A percentile compares a stretch with the other conserved stretches of the same genome.
phyloP scores from a whole-genome alignment of 2,797 vertebrate genomes.

The Podarcis lilfordi region DNA sequence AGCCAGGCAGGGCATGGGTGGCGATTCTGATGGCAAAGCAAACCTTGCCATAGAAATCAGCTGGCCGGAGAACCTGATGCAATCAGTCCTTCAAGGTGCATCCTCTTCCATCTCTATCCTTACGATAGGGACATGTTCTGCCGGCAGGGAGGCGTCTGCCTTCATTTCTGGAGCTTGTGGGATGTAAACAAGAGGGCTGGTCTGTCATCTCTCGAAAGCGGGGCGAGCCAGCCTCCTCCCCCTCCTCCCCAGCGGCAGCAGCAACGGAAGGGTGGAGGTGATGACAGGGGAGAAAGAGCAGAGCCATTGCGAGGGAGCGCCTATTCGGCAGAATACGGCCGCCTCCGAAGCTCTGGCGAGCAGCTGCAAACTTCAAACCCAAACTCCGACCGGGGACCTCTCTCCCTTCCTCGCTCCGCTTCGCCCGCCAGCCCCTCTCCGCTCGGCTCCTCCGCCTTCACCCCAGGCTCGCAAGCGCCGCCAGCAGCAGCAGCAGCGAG shows the following conservation, averaged over 20 bases:
- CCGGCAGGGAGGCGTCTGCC: neutral
- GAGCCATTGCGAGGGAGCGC: conserved; percentile 4
- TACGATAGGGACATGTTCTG: too few species aligned
- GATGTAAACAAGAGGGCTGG: neutral
- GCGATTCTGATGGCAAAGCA: neutral
- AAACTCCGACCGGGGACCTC: conserved; percentile 34
- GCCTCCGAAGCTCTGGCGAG: neutral
- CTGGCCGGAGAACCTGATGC: neutral
- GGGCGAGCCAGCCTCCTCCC: neutral
- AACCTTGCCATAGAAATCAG: neutral
- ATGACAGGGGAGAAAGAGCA: neutral
- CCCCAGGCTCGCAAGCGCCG: neutral
- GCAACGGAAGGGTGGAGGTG: conserved; percentile 13
- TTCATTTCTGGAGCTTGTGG: too few species aligned
- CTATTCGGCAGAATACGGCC: conserved; percentile 53
- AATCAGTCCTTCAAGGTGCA: neutral
- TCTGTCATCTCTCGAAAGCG: neutral
- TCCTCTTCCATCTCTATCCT: neutral
- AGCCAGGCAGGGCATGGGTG: neutral
- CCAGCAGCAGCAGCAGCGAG: neutral
- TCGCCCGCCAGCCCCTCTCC: neutral
- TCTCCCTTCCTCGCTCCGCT: conserved; percentile 1
- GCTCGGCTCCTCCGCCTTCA: too few species aligned
- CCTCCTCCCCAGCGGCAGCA: neutral
- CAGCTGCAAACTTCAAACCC: conserved; percentile 53